Conservation (phyloP, 1,140 invertebrate genomes). For the Bilobella aurantiaca region DNA sequence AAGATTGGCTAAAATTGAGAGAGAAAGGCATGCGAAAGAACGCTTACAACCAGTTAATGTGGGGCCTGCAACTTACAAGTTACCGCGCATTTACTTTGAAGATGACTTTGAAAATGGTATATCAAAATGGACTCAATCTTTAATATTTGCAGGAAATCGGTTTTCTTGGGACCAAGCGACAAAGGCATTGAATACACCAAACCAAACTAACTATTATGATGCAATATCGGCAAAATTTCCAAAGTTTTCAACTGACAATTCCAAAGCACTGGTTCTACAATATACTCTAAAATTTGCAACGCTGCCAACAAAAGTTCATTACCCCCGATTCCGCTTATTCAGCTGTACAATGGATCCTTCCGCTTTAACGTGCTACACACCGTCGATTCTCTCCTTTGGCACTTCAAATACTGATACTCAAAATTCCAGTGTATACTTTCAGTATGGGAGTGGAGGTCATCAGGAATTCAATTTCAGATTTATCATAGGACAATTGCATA, state of each 20-base stretch:
- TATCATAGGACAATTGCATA: not conserved
- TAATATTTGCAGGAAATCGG: not conserved
- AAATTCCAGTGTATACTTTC: not conserved
- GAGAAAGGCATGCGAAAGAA: not conserved
- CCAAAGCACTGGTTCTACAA: not conserved
- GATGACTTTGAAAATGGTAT: not conserved
- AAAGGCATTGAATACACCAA: not conserved
- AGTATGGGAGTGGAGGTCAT: not conserved
- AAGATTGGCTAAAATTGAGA: not conserved
- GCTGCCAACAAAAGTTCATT: not conserved
- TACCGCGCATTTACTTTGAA: not conserved
- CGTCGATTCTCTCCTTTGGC: not conserved
- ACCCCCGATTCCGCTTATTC: not conserved
- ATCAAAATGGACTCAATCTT: not conserved
- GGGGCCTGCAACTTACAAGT: not conserved
- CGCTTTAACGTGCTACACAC: not conserved
- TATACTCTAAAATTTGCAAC: not conserved
- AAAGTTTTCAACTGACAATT: not conserved
- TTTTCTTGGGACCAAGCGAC: not conserved
- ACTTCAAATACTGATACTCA: not conserved
- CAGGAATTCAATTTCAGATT: not conserved
- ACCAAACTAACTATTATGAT: not conserved
- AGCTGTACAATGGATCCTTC: not conserved
- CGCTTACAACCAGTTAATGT: no score
- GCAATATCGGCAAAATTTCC: not conserved